A percentile compares a stretch with the other conserved stretches of the same genome.
Conservation (phyloP, 1,140 invertebrate genomes). For the Triops cancriformis region DNA sequence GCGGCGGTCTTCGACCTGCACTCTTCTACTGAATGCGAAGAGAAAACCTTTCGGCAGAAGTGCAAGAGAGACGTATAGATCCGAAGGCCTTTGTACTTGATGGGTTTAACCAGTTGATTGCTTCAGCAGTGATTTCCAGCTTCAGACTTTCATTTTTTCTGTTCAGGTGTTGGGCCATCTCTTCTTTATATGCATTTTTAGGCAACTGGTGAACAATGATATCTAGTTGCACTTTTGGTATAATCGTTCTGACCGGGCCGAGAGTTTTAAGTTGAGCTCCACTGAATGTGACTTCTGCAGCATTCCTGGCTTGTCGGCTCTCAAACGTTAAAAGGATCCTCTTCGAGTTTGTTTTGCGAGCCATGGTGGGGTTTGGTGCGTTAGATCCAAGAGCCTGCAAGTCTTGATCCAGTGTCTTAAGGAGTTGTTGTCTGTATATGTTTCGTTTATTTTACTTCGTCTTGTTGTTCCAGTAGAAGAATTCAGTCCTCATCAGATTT, state of each 20-base stretch:
- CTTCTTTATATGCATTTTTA: neutral
- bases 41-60: neutral
- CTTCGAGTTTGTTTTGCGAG: no score
- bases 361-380: no score
- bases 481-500: no score
- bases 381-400: no score
- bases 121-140: neutral
- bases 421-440: no score
- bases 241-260: neutral
- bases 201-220: neutral
- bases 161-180: neutral
- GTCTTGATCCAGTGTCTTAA: no score
- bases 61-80: neutral
- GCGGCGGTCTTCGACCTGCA: neutral
- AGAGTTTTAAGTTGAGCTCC: neutral
- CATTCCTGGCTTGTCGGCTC: neutral
- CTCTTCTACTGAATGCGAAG: neutral
- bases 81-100: neutral
- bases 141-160: neutral
- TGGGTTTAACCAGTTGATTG: neutral
- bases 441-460: no score
- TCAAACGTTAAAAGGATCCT: no score
- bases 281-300: neutral
- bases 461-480: no score
- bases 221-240: neutral